Evolutionary conservation across 2,888 invertebrate species (phyloP), one percentile per base, ranked within the genome.

Genomic region (Actias luna): DNA sequence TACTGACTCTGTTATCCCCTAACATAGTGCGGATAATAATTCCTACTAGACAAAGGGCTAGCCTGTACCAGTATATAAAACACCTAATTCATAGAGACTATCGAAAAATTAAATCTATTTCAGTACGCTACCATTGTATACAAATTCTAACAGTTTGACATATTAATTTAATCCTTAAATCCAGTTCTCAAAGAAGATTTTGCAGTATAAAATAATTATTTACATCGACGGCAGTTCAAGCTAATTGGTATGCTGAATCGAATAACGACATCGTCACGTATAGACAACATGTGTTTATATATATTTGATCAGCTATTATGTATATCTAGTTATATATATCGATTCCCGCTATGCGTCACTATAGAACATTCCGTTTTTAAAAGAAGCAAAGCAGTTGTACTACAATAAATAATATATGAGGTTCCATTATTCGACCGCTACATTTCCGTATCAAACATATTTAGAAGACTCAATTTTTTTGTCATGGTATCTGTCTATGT

Each of bases 211-310:
- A 25, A 36, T 57, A 33, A 52, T 33, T 5, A 31, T 42, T 61
- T 55, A 62, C 67, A 67, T 75, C 62, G 67, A 67, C 70, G 69
- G 67, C 65, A 66, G 68, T 68, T 39, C 59, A 57, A 67, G 66
- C 72, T 78, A 74, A 80, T 85, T 83, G 75, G 81, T 80, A 85
- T 85, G 78, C 85, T 22, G 57, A 65, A 69, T 72, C 74, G 78
- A 72, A 71, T 71, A 70, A 72, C 82, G 81, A 83, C 81, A 82
- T 83, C 78, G 82, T 83, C 83, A 83, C 84, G 84, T 84, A 82
- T 67, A 66, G 68, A 65, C 69, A 69, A 77, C 77, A 78, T 75
- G 71, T 72, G 72, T 74, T 71, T 71, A 73, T 67, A 73, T 73
- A 64, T 75, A 71, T 74, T 76, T 74, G 71, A 70, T 69, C 73